Evolutionary conservation across 2,888 invertebrate genomes (phyloP), one percentile per base, ranked within the genome.

Genomic region (Nasonia oneida): DNA sequence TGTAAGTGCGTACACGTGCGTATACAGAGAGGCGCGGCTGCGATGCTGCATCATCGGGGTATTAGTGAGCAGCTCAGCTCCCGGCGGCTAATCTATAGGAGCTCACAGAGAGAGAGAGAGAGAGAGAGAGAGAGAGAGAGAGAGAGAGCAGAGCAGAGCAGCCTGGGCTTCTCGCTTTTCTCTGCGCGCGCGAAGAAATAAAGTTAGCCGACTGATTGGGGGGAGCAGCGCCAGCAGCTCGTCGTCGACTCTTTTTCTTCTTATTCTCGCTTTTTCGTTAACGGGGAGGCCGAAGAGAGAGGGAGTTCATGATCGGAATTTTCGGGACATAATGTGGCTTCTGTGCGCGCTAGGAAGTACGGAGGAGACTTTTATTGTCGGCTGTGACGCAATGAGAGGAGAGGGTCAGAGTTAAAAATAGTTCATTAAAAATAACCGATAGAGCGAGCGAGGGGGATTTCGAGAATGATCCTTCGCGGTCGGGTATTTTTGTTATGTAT

Each of bases 201-300:
- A 79, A 78, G 84, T 79, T 77, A 79, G 79, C 83, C 71, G 83
- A 53, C 77, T 83, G 83, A 83, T 83, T 83, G 83, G 83, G 53
- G 81, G 73, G 57, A 33, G 33, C 18, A 61, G 39, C 39, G 15
- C n/a, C 73, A n/a, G 39, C 39, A 39, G 73, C 73, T 37, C 50
- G 33, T 37, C 37, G 57, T n/a, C 18, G 57, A 61, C 1, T 61
- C 57, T 61, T 61, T 61, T 61, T 61, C 57, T 61, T 61, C 18
- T 18, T 53, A n/a, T 61, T 57, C 67, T 71, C 77, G 15, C 50
- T 77, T 67, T 83, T 76, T 47, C 76, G 70, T 42, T 50, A 37
- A 53, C 61, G 29, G 29, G 33, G 37, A 37, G 29, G 67, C 23
- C 12, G 33, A 0, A 5, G n/a, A 5, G 67, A 2, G 50, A 42